Base-by-base conservation (phyloP, 2,113 vertebrate species). In the Stegastes partitus region DNA sequence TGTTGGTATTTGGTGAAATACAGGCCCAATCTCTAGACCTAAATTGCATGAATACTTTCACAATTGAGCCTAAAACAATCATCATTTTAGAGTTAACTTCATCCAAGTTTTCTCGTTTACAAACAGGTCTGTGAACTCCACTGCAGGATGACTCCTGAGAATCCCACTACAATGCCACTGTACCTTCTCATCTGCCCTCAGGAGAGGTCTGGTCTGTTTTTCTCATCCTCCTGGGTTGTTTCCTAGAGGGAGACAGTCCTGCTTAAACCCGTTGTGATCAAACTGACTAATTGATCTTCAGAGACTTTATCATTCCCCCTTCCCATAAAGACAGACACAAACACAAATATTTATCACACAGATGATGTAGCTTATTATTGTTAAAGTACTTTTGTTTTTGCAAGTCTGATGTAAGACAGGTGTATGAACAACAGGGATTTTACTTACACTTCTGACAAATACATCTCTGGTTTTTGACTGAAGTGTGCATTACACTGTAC, bases 251-350 rank as follows among this genome's bases (percentile, higher is more conserved):
- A 19, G 44, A 21, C 14, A 77, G 22, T 78, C 50, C 61, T 42
- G 18, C 22, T 62, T 22, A 10, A 55, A 70, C 74, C 22, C 80
- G 77, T 80, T 76, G 19, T 77, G 56, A 83, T 23, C n/a, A 62
- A 84, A 66, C 62, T 67, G n/a, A 25, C 61, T 92, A 90, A 92
- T 88, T 89, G 82, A 83, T 87, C 91, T 75, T 50, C 23, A 26
- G 89, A 77, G 88, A 19, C 16, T 49, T 50, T 12, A 5, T 28
- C 2, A 4, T 3, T 7, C 11, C 15, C n/a, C 47, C 11, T 23
- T 34, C 21, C 22, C 10, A 11, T 5, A 21, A 19, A 39, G 15
- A 74, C 44, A 53, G 1, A 65, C 11, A 76, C 44, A 75, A 15
- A 61, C 57, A 81, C 53, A 84, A 81, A 76, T 64, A 69, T 69